A percentile compares a stretch with the other conserved stretches of the same genome.
phyloP scores from a whole-genome alignment of 2,113 vertebrate genomes.

The Bothrops jararaca region DNA sequence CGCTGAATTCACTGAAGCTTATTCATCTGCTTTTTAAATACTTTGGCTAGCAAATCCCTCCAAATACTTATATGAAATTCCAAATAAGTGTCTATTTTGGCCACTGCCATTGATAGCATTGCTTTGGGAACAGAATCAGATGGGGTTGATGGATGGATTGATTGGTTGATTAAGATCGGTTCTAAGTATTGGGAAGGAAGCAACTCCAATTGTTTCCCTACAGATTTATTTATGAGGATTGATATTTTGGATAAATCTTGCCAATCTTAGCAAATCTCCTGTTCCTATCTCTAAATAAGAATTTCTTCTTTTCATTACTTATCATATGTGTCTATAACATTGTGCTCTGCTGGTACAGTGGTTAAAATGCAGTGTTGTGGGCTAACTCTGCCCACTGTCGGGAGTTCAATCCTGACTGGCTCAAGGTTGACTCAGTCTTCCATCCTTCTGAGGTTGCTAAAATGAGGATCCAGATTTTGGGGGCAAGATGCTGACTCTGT shows the following conservation, averaged over 20 bases:
- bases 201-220: neutral
- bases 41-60: neutral
- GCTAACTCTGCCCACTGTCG: no score
- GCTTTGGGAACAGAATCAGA: neutral
- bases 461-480: neutral
- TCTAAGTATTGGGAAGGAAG: neutral
- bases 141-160: neutral
- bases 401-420: no score
- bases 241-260: neutral
- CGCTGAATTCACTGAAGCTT: neutral
- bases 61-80: neutral
- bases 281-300: neutral
- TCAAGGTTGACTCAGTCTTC: neutral
- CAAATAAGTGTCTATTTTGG: neutral
- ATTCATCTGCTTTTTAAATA: neutral
- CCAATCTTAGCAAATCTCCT: neutral
- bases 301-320: neutral
- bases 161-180: neutral
- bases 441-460: neutral
- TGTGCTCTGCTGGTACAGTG: no score
- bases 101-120: neutral
- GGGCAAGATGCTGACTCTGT: neutral
- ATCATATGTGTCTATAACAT: neutral
- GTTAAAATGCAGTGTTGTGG: no score
- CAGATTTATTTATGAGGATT: neutral